Evolutionary conservation across 2,113 vertebrate species (phyloP).

Genomic region (Takifugu bimaculatus): DNA sequence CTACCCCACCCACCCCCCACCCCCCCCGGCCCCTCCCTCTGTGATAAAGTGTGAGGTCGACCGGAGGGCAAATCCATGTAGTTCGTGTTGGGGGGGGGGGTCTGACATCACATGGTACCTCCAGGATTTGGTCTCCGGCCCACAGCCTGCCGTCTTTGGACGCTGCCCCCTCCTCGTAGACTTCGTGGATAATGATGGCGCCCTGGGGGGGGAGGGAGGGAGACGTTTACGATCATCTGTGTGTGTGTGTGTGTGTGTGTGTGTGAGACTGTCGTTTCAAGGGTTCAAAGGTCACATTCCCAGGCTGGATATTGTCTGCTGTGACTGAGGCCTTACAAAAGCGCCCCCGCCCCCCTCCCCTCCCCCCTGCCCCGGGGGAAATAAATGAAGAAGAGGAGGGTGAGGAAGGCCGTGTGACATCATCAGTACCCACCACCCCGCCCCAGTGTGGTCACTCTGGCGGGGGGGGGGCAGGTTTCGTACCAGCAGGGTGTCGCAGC

Average conservation of each 20-base stretch:
- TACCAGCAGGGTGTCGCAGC: slow-evolving; percentile 94
- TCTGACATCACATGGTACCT: slow-evolving; percentile 72
- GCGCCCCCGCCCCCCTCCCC: slow-evolving; percentile 21
- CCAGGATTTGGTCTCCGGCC: slow-evolving; percentile 97
- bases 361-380: slow-evolving; percentile 48
- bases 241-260: slow-evolving; percentile 15
- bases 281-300: slow-evolving; percentile 67
- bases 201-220: slow-evolving; percentile 71
- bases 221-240: not conserved
- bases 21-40: slow-evolving; percentile 36
- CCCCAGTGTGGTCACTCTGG: slow-evolving; percentile 32
- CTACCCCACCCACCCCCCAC: no score
- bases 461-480: slow-evolving; percentile 7
- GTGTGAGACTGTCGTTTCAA: slow-evolving; percentile 28
- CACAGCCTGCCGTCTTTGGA: slow-evolving; percentile 95
- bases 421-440: slow-evolving; percentile 60
- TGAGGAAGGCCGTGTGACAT: slow-evolving; percentile 42
- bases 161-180: slow-evolving; percentile 96
- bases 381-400: slow-evolving; percentile 36
- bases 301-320: slow-evolving; percentile 58
- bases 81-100: no score
- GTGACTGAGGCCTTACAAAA: slow-evolving; percentile 52
- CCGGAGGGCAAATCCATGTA: slow-evolving; percentile 42
- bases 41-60: slow-evolving; percentile 51
- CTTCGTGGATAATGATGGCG: slow-evolving; percentile 96